Evolutionary conservation across 2,113 vertebrate species (phyloP), one percentile per base, ranked within the genome.

Genomic region (Forbesichthys papilliferus): DNA sequence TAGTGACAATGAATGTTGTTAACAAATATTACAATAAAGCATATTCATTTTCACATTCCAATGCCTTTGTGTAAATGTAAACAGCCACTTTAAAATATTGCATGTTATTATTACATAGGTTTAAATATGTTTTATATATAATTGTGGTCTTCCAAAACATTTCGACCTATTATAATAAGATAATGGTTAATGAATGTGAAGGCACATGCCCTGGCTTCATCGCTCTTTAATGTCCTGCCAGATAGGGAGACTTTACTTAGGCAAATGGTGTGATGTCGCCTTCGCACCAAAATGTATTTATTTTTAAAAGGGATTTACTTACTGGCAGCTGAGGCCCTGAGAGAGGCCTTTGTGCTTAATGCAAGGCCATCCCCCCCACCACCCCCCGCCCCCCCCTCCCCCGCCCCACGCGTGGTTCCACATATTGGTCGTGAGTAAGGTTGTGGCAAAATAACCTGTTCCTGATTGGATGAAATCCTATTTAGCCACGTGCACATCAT

Each of bases 281-380:
- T 88, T 83, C 67, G 67, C 61, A 71, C 81, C 52, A 14, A 51
- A 77, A 80, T 71, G 46, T 79, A 70, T 85, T 69, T 87, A 74
- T 89, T 87, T 88, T 69, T 69, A 14, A 10, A 3, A 33, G n/a
- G 27, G 4, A 1, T 16, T 48, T 73, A 77, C 61, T 74, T 71
- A 69, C 69, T 69, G 71, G 79, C 74, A 80, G 77, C 82, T 71
- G 80, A 74, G 51, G 57, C 72, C 61, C 71, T 92, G 82, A 92
- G 91, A 92, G 85, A 74, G 76, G 64, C 78, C 87, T 92, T 84
- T 93, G 90, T 93, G 67, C 69, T 90, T 58, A 73, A 48, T 33
- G 46, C 42, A 79, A 79, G 81, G 72, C 68, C 69, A 66, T n/a
- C 63, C 77, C 63, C 20, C 16, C 72, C 62, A 52, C 61, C 69